Conservation (phyloP, 2,113 vertebrate species). For the Gymnorhina tibicen region DNA sequence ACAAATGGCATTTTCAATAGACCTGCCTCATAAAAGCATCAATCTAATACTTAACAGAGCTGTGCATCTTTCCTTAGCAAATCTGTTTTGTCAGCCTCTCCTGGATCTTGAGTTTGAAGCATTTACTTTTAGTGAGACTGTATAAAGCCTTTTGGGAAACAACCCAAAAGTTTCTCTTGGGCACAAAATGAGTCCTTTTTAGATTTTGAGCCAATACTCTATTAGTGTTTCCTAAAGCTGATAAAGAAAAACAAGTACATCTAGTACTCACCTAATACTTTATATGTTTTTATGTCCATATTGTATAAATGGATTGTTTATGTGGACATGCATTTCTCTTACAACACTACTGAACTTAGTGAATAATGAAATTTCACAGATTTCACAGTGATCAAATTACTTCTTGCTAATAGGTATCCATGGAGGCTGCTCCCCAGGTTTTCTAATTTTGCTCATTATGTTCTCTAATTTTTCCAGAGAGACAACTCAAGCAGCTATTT, state of each 20-base stretch:
- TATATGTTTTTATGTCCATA: background rate
- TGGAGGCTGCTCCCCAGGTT: conserved; percentile 15
- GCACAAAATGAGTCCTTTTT: background rate
- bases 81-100: background rate
- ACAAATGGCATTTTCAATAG: conserved; percentile 30
- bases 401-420: conserved; percentile 10
- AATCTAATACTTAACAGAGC: conserved; percentile 23
- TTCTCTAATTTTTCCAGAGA: conserved; percentile 60
- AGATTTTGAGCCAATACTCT: conserved; percentile 26
- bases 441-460: conserved; percentile 58
- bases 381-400: conserved; percentile 29
- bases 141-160: conserved; percentile 13
- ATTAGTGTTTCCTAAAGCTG: background rate
- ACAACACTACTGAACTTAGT: background rate
- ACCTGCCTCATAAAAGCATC: conserved; percentile 35
- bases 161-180: background rate
- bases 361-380: conserved; percentile 18
- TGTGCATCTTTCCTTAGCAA: conserved; percentile 31
- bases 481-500: conserved; percentile 44
- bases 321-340: background rate
- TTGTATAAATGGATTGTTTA: background rate
- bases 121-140: background rate
- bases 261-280: background rate
- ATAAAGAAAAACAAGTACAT: background rate
- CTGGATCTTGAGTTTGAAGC: background rate